Evolutionary conservation across 2,888 invertebrate species (phyloP).

Genomic region (Tetheella fluctuosa): DNA sequence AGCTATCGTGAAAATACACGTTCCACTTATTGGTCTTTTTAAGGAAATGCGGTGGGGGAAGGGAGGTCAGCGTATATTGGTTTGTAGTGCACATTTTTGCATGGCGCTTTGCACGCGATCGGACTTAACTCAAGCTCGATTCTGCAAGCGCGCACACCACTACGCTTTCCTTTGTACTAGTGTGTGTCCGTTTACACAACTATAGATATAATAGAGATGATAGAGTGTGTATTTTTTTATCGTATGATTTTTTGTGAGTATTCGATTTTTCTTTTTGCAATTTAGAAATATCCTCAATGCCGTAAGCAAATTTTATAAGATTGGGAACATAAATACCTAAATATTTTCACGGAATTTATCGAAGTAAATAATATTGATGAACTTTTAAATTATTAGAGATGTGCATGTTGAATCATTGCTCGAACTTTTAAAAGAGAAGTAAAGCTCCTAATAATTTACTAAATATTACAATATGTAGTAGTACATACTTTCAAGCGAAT

Average conservation of each 20-base stretch:
- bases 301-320: too few relatives aligned
- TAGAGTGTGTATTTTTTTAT: background rate
- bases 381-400: too few relatives aligned
- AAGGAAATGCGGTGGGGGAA: conserved; percentile 38
- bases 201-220: conserved; percentile 8
- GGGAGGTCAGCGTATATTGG: conserved; percentile 66
- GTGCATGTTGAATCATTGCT: too few relatives aligned
- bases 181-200: conserved; percentile 17
- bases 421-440: too few relatives aligned
- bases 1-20: conserved; percentile 56
- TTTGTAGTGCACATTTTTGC: conserved; percentile 79
- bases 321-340: too few relatives aligned
- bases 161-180: conserved; percentile 14
- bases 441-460: background rate
- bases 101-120: conserved; percentile 75
- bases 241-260: background rate
- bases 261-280: background rate
- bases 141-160: conserved; percentile 66
- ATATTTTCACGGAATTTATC: too few relatives aligned
- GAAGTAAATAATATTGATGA: too few relatives aligned
- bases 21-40: conserved; percentile 57
- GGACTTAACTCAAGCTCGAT: conserved; percentile 63
- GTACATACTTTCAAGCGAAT: background rate
- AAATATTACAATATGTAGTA: background rate
- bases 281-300: too few relatives aligned